These are phyloP conservation scores for Oryzias woworae DNA, from an alignment of 2,113 vertebrate genomes.

Conservation along the genomic window DNA sequence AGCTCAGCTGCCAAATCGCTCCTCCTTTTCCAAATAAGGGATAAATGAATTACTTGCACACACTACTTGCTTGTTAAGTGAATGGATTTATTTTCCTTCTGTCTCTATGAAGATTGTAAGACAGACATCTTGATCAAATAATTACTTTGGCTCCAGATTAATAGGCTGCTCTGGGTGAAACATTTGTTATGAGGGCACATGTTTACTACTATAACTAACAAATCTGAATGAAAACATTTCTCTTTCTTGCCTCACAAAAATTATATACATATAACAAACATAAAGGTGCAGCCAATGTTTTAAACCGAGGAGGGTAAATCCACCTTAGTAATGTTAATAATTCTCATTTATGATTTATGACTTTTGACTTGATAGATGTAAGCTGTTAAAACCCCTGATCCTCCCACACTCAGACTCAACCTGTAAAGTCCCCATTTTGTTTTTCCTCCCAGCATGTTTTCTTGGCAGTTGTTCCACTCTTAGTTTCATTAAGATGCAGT, in stretches of 20 bases:
- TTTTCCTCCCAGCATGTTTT: conserved; percentile 26
- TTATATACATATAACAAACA: conserved; percentile 21
- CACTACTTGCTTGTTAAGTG: conserved; percentile 49
- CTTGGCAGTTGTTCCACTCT: conserved; percentile 26
- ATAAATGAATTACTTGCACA: conserved; percentile 68
- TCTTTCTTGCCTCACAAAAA: conserved; percentile 2
- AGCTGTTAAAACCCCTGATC: conserved; percentile 28
- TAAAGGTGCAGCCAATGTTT: conserved; percentile 13
- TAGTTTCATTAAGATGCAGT: conserved; percentile 28
- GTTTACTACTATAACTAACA: not conserved
- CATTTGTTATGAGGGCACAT: conserved; percentile 30
- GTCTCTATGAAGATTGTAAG: conserved; percentile 67
- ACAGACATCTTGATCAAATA: conserved; percentile 62
- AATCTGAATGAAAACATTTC: not conserved
- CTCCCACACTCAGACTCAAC: conserved; percentile 29
- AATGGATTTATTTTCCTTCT: conserved; percentile 48
- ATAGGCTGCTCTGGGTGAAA: conserved; percentile 50
- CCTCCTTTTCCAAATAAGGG: conserved; percentile 58
- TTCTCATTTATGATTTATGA: conserved; percentile 26
- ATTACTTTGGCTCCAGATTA: conserved; percentile 65
- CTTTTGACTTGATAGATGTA: conserved; percentile 38
- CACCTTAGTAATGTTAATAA: conserved; percentile 33
- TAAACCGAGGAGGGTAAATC: conserved; percentile 14
- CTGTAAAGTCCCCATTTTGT: conserved; percentile 38
- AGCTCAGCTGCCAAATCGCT: conserved; percentile 64